Evolutionary conservation across 2,113 vertebrate species (phyloP), one percentile per base, ranked within the genome.

Genomic region (Pelecanoides urinatrix): DNA sequence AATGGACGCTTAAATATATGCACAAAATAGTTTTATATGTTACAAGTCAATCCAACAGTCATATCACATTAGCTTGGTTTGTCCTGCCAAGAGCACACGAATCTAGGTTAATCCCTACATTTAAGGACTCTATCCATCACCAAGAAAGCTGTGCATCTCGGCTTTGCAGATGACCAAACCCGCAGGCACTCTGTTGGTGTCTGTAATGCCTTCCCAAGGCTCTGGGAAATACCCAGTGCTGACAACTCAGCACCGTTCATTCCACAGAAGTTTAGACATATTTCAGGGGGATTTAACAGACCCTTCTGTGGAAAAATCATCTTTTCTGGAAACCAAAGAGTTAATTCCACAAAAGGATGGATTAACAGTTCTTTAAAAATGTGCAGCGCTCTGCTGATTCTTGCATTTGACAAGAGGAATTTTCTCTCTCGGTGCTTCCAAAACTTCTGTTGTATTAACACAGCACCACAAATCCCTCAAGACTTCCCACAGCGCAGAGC

Each of bases 31-130:
- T 78, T 94, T 73, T 13, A 22, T 17, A 71, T 12, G 20, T 61
- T 83, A 82, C 44, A 93, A 84, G 30, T 62, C 74, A 92, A 89
- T 25, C 23, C 56, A 93, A 53, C 21, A 75, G 29, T 42, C 68
- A 6, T 85, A 86, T 49, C 42, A 93, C 52, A 70, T 77, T 50
- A 93, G 55, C 58, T 55, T 83, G 74, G 84, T 65, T 71, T 88
- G 59, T 66, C 65, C 79, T 89, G 85, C 63, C 73, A 94, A 75
- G 36, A 95, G 84, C 9, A 94, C 40, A 55, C 0, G 45, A 67
- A 86, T 96, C 84, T 90, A 94, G 36, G 63, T 88, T 94, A 96
- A 97, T 90, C 83, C 76, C 78, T 89, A 61, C 22, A 93, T 75
- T 83, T 89, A 77, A 94, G 61, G 61, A 27, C 40, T 86, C 90